Conservation (phyloP, 2,113 vertebrate species). For the Vulpes vulpes region DNA sequence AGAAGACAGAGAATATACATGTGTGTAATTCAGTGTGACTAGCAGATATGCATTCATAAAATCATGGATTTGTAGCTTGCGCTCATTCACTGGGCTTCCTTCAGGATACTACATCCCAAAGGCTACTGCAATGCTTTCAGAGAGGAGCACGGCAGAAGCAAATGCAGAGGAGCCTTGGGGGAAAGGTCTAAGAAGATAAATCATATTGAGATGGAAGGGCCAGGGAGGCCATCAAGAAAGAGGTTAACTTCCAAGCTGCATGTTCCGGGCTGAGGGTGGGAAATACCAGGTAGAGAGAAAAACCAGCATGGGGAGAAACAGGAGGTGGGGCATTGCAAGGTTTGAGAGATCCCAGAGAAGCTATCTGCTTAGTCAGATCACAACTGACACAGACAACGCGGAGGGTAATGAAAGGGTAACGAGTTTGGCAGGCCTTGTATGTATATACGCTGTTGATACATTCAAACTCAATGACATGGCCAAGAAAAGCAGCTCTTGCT, state of each 20-base stretch:
- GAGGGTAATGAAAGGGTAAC: not conserved
- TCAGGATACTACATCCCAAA: not conserved
- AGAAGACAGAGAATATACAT: not conserved
- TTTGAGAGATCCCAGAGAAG: not conserved
- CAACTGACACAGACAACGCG: not conserved
- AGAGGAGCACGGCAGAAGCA: not conserved
- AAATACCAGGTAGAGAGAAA: not conserved
- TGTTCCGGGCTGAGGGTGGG: not conserved
- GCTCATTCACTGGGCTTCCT: not conserved
- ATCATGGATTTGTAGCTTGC: not conserved
- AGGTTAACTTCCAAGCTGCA: not conserved
- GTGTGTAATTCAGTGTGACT: not conserved
- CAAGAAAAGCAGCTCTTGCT: not conserved
- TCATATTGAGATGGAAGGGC: not conserved
- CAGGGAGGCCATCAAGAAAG: not conserved
- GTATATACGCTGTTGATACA: too few relatives aligned
- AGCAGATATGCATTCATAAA: not conserved
- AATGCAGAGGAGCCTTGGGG: too few relatives aligned
- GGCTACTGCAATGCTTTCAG: too few relatives aligned
- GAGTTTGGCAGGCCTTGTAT: not conserved
- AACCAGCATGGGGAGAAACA: accelerated
- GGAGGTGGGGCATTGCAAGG: not conserved
- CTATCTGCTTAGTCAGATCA: not conserved
- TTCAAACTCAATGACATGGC: not conserved
- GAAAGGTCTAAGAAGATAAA: not conserved